phyloP scores from a whole-genome alignment of 2,113 vertebrate genomes.

The Nerophis lumbriciformis region DNA sequence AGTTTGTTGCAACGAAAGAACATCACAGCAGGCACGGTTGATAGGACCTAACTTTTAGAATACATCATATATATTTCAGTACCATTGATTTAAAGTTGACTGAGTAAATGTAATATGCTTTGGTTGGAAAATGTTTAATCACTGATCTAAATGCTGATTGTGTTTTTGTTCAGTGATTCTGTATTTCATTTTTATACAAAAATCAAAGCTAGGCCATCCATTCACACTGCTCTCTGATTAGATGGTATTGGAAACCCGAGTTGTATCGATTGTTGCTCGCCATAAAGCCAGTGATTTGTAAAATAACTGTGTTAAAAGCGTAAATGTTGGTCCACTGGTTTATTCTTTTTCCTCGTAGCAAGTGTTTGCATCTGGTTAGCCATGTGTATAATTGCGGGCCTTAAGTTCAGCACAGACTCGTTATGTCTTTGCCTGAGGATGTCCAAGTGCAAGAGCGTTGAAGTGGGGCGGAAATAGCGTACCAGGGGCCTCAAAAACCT shows the following conservation, averaged over 20 bases:
- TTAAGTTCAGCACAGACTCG: background rate
- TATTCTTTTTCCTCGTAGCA: background rate
- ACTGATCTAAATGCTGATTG: background rate
- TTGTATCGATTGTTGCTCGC: conserved; percentile 1
- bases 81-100: background rate
- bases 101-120: background rate
- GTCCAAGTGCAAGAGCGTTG: too few species aligned
- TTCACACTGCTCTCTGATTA: background rate
- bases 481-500: too few species aligned
- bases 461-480: too few species aligned
- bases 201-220: background rate
- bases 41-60: background rate
- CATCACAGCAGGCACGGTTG: background rate
- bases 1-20: background rate
- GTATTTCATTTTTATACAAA: background rate
- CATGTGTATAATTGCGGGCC: background rate
- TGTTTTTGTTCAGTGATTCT: background rate
- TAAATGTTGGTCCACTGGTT: background rate
- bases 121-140: background rate
- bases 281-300: background rate
- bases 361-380: too few species aligned
- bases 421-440: background rate
- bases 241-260: background rate
- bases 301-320: background rate
- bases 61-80: background rate